phyloP scores from a whole-genome alignment of 2,888 invertebrate genomes.

The Sesamia inferens region DNA sequence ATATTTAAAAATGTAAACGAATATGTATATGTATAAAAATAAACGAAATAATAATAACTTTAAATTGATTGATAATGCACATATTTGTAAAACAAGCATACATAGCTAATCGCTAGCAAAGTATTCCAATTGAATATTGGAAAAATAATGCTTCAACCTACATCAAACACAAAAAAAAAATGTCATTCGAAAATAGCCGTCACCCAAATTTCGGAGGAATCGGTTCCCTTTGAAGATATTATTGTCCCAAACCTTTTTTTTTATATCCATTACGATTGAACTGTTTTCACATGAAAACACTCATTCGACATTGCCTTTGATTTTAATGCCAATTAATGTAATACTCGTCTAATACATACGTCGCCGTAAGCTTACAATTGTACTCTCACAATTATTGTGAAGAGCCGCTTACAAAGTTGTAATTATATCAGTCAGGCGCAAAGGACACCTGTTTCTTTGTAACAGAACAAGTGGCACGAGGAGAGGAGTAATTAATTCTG shows the following conservation, averaged over 20 bases:
- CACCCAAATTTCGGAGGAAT: background rate
- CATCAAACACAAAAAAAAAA: background rate
- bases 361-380: conserved; percentile 10
- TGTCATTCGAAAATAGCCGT: background rate
- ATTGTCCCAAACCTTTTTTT: background rate
- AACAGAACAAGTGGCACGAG: conserved; percentile 21
- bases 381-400: background rate
- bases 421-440: conserved; percentile 40
- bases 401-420: conserved; percentile 21
- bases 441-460: conserved; percentile 47
- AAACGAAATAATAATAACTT: too few species aligned
- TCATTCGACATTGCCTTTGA: background rate
- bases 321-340: conserved; percentile 18
- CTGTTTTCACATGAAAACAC: conserved; percentile 8
- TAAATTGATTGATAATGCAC: background rate
- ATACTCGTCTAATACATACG: background rate
- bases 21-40: too few species aligned
- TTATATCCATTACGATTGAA: background rate
- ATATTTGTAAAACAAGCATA: background rate
- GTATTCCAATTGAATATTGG: background rate
- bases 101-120: background rate
- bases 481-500: conserved; percentile 39
- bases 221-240: background rate
- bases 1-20: too few species aligned
- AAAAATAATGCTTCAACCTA: background rate